Evolutionary conservation across 2,888 invertebrate genomes (phyloP).

Genomic region (Clivina fossor): DNA sequence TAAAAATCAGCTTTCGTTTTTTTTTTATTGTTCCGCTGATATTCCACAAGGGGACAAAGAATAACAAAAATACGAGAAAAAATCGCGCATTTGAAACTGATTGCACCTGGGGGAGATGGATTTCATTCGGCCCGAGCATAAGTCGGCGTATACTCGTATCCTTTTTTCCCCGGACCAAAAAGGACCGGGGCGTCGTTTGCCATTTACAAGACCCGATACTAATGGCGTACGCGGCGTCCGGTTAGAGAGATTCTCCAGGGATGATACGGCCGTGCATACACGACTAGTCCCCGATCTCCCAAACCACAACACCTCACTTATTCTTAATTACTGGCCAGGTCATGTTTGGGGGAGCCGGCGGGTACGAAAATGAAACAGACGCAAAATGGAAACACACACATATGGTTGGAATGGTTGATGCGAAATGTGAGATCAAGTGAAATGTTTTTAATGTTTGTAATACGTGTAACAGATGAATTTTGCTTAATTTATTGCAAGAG

Average conservation of each 20-base stretch:
- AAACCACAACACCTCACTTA: conserved; percentile 30
- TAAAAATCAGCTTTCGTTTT: conserved; percentile 4
- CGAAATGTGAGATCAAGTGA: no score
- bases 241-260: conserved; percentile 17
- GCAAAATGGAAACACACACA: no score
- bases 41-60: not conserved
- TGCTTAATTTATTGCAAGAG: no score
- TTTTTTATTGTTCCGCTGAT: conserved; percentile 10
- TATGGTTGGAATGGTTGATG: no score
- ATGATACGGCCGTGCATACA: not conserved
- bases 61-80: conserved; percentile 5
- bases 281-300: not conserved
- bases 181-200: not conserved
- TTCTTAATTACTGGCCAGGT: conserved; percentile 29
- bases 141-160: not conserved
- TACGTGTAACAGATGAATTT: no score
- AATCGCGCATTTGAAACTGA: conserved; percentile 27
- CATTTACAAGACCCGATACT: conserved; percentile 22
- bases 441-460: no score
- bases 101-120: conserved; percentile 21
- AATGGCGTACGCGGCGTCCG: conserved; percentile 23
- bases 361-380: no score
- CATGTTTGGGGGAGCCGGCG: no score
- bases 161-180: no score
- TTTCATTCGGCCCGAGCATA: conserved; percentile 2